Conservation (phyloP, 2,888 invertebrate genomes). For the Mechanitis messenoides region DNA sequence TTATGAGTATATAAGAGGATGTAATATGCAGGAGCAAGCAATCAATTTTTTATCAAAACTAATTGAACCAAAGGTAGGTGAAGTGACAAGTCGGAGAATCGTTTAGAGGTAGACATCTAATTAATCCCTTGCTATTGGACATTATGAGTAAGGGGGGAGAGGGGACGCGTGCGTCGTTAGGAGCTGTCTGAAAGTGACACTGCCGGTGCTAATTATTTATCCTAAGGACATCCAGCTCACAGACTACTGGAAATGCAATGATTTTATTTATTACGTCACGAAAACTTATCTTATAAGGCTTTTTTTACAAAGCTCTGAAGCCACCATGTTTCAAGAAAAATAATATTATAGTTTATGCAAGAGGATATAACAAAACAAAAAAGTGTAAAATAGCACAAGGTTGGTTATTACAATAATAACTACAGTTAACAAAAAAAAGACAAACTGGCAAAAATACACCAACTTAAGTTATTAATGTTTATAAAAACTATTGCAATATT, state of each 20-base stretch:
- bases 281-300: not conserved
- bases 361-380: no score
- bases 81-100: slow-evolving; percentile 32
- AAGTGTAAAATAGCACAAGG: no score
- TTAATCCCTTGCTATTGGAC: slow-evolving; percentile 46
- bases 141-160: slow-evolving; percentile 34
- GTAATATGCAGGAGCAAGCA: not conserved
- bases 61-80: slow-evolving; percentile 26
- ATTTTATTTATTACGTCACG: slow-evolving; percentile 11
- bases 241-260: slow-evolving; percentile 22
- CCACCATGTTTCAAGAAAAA: no score
- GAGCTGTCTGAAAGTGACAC: slow-evolving; percentile 70
- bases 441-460: no score
- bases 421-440: no score
- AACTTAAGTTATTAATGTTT: no score
- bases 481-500: no score
- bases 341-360: no score
- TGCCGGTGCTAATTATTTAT: slow-evolving; percentile 67
- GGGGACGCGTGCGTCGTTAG: slow-evolving; percentile 61
- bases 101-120: slow-evolving; percentile 46
- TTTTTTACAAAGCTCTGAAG: no score
- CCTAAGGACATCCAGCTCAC: slow-evolving; percentile 49
- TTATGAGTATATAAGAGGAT: not conserved
- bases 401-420: no score
- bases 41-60: slow-evolving; percentile 14